These are phyloP conservation scores for Pica pica DNA, from an alignment of 2,113 vertebrate genomes.

Conservation along the genomic window DNA sequence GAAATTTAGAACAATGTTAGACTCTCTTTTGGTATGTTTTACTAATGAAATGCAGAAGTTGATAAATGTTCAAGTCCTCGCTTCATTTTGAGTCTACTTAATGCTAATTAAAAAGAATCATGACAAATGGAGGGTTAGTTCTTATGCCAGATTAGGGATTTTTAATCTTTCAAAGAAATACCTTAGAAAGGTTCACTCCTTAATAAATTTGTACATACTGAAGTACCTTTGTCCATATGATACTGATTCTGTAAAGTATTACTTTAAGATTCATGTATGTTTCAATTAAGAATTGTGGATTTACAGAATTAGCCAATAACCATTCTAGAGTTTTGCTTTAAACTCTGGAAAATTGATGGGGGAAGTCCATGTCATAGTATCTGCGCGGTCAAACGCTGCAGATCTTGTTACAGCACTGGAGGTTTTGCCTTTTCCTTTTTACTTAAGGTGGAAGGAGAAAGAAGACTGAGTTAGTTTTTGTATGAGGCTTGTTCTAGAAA, in stretches of 20 bases:
- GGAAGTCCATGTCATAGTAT: neutral
- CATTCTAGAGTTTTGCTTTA: neutral
- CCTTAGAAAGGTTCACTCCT: slow-evolving; percentile 62
- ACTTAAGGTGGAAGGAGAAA: neutral
- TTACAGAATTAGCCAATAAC: neutral
- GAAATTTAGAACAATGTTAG: neutral
- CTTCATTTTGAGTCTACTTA: slow-evolving; percentile 48
- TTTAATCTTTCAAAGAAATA: slow-evolving; percentile 63
- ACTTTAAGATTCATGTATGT: neutral
- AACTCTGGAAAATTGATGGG: neutral
- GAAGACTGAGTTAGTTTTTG: neutral
- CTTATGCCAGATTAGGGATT: slow-evolving; percentile 62
- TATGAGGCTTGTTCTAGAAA: neutral
- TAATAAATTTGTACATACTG: slow-evolving; percentile 63
- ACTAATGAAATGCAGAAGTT: slow-evolving; percentile 51
- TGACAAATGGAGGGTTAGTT: slow-evolving; percentile 63
- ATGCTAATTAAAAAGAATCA: slow-evolving; percentile 74
- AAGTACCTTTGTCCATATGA: slow-evolving; percentile 65
- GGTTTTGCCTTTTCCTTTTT: neutral
- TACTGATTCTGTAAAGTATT: slow-evolving; percentile 4
- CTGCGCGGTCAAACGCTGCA: neutral
- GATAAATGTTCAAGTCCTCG: slow-evolving; percentile 62
- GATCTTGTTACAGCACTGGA: neutral
- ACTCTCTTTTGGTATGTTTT: neutral
- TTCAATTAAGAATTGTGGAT: neutral